These are phyloP conservation scores for Nymphalis c-album DNA, from an alignment of 2,888 invertebrate genomes.

Conservation along the genomic window DNA sequence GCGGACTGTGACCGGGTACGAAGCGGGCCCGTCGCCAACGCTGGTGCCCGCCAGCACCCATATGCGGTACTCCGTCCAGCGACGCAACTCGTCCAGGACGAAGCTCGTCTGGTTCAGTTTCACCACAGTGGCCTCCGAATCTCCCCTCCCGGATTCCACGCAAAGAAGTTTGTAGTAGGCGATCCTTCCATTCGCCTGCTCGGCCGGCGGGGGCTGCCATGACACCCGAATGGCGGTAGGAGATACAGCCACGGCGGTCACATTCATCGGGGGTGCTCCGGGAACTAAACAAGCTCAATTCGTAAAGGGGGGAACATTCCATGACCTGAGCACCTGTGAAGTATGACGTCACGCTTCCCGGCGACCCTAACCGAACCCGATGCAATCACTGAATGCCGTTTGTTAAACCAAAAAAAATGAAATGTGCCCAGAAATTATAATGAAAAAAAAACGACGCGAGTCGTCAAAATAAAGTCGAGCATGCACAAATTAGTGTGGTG, in stretches of 20 bases:
- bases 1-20: conserved; percentile 94
- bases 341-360: conserved; percentile 9
- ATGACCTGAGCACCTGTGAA: conserved; percentile 58
- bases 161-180: conserved; percentile 96
- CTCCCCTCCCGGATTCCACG: conserved; percentile 91
- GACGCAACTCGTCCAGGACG: conserved; percentile 93
- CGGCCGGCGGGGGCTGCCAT: conserved; percentile 96
- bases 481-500: conserved; percentile 63
- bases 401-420: conserved; percentile 47
- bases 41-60: conserved; percentile 98
- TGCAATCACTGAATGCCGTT: conserved; percentile 81
- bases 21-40: conserved; percentile 97
- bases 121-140: conserved; percentile 91
- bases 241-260: conserved; percentile 92
- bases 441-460: conserved; percentile 61
- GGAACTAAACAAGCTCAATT: conserved; percentile 88
- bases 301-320: conserved; percentile 44
- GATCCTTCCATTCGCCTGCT: conserved; percentile 95
- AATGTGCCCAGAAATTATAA: conserved; percentile 56
- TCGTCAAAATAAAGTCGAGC: conserved; percentile 59
- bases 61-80: conserved; percentile 98
- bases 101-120: conserved; percentile 90
- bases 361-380: conserved; percentile 53
- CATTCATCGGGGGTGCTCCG: conserved; percentile 97
- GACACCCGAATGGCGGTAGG: conserved; percentile 93